These are phyloP conservation scores for Pandion haliaetus DNA, from an alignment of 2,113 vertebrate species.

Conservation along the genomic window DNA sequence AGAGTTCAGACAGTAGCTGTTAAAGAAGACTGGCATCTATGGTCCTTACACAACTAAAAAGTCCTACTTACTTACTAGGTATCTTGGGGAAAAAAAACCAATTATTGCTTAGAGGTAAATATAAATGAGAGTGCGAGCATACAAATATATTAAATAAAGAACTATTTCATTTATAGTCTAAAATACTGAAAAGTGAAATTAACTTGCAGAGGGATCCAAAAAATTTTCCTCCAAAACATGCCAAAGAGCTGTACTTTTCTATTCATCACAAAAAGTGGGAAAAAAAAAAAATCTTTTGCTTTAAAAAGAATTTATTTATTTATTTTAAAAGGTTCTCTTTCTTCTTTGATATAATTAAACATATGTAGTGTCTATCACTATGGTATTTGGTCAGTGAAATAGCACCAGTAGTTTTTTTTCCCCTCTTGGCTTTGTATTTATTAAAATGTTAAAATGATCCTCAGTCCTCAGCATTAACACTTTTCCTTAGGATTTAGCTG, in stretches of 20 bases:
- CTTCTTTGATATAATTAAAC: not conserved
- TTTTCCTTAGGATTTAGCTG: not conserved
- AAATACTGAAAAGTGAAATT: not conserved
- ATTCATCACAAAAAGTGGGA: not conserved
- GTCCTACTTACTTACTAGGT: not conserved
- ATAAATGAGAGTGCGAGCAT: not conserved
- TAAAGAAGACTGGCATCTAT: not conserved
- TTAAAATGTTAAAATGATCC: not conserved
- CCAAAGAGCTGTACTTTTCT: not conserved
- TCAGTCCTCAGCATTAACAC: not conserved
- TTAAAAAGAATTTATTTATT: not conserved
- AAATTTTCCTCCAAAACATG: not conserved
- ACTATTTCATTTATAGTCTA: not conserved
- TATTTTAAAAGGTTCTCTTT: not conserved
- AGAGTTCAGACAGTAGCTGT: not conserved
- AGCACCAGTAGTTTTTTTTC: not conserved
- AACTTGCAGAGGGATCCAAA: not conserved
- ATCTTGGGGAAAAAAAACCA: not conserved
- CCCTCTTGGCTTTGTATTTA: not conserved
- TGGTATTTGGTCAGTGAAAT: not conserved
- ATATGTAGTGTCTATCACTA: not conserved
- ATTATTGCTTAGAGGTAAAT: not conserved
- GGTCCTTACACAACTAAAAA: not conserved
- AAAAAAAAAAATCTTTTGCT: not conserved
- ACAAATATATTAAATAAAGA: not conserved